Evolutionary conservation across 1,140 invertebrate species (phyloP).

Genomic region (Drosophila subobscura): DNA sequence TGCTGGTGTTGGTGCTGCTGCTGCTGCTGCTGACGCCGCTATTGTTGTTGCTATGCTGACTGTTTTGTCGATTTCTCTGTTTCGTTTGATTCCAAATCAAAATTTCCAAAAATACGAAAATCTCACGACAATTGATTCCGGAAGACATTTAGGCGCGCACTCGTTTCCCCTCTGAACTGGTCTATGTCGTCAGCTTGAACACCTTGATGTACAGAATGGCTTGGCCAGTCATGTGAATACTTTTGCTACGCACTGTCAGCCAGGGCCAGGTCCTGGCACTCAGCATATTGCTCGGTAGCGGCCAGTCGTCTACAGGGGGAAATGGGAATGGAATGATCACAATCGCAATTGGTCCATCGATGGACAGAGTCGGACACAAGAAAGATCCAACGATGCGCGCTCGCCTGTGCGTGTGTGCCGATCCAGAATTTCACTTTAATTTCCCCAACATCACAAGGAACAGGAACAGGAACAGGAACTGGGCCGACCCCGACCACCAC

Average conservation of each 20-base stretch:
- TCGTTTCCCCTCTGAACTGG: constrained; percentile 32
- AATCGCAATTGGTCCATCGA: constrained; percentile 2
- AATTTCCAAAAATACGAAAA: constrained; percentile 84
- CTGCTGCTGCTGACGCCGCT: constrained; percentile 34
- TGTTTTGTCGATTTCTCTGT: constrained; percentile 83
- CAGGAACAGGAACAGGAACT: constrained; percentile 59
- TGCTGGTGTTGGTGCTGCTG: constrained; percentile 62
- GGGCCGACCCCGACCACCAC: constrained; percentile 31
- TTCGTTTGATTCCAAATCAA: constrained; percentile 83
- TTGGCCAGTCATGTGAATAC: constrained; percentile 76
- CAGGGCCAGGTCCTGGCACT: constrained; percentile 74
- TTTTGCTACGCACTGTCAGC: constrained; percentile 73
- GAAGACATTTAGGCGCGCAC: constrained; percentile 82
- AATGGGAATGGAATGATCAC: constrained; percentile 1
- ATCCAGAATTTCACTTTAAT: neutral
- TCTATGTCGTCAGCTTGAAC: constrained; percentile 60
- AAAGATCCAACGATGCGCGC: constrained; percentile 1
- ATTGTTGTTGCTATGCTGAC: constrained; percentile 77
- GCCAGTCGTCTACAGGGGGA: constrained; percentile 32
- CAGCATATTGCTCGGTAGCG: constrained; percentile 65
- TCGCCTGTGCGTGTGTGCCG: constrained; percentile 15
- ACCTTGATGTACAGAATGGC: constrained; percentile 79
- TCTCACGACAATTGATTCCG: constrained; percentile 84
- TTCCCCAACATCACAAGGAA: constrained; percentile 18
- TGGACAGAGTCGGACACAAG: neutral